Evolutionary conservation across 2,797 vertebrate species (phyloP), one percentile per base, ranked within the genome.

Genomic region (Microhierax caerulescens): DNA sequence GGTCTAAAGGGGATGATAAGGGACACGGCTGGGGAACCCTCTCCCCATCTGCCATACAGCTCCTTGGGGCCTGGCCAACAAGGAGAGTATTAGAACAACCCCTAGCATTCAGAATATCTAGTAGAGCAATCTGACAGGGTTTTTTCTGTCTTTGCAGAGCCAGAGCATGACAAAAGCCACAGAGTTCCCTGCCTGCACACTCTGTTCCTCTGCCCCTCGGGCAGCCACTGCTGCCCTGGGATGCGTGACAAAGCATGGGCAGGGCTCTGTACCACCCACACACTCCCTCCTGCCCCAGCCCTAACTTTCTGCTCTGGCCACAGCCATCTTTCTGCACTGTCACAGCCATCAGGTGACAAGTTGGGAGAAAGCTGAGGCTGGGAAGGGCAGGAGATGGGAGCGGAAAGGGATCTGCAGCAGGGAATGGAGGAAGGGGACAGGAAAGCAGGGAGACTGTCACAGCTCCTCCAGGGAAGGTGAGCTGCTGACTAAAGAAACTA

Each of bases 221-320:
- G 34, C 0, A 0, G 65, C 30, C 14, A 2, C 36, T 8, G 39
- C 72, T 53, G 57, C 7, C n/a, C 39, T 6, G 1, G 14, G 74
- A 21, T 70, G 11, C 36, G 36, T 41, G 67, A 24, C 10, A 2
- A 1, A n/a, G 76, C 85, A 72, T 47, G 67, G 68, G 3, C 36
- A 48, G 48, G 53, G 54, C 15, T 72, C 73, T 22, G 72, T 11
- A 75, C 19, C 51, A 61, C 60, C 60, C 17, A 13, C 12, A 48
- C 47, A 5, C 41, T n/a, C 30, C 39, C 16, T 28, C 41, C 41
- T 23, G 54, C 30, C 57, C 32, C 30, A 5, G 34, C 9, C 53
- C 48, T 57, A n/a, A 5, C 63, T 8, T 6, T 8, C 54, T 74
- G 37, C 68, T 48, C 48, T 39, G 43, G 41, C n/a, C 67, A 79